These are phyloP conservation scores for Marisa cornuarietis DNA, from an alignment of 1,140 invertebrate species.

Conservation along the genomic window DNA sequence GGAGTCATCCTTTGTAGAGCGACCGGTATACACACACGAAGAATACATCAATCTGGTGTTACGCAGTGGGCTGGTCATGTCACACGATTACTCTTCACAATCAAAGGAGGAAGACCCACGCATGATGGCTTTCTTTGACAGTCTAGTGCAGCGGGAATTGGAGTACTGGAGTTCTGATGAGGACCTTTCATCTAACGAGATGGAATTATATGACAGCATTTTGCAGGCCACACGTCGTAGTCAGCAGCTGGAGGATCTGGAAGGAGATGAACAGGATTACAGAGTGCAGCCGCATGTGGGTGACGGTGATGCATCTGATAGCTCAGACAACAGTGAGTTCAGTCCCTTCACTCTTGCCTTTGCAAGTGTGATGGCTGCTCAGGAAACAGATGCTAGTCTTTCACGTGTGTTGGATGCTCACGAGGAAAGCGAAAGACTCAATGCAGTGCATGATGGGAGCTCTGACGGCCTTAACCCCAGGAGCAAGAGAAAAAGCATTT, in stretches of 20 bases:
- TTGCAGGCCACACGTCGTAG: slow-evolving; percentile 36
- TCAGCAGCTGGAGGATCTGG: background rate
- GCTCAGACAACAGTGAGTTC: slow-evolving; percentile 34
- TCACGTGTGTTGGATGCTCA: slow-evolving; percentile 19
- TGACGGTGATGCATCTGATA: slow-evolving; percentile 22
- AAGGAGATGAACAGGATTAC: background rate
- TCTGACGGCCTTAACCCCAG: slow-evolving; percentile 3
- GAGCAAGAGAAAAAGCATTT: slow-evolving; percentile 45
- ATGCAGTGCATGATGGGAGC: background rate
- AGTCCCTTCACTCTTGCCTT: slow-evolving; percentile 59
- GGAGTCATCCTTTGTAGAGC: slow-evolving; percentile 61
- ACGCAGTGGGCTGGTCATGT: slow-evolving; percentile 74
- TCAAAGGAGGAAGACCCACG: slow-evolving; percentile 88
- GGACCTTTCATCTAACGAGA: slow-evolving; percentile 45
- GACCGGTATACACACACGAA: slow-evolving; percentile 84
- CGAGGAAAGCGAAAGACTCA: slow-evolving; percentile 8
- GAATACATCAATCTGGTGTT: slow-evolving; percentile 87
- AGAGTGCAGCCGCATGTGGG: slow-evolving; percentile 17
- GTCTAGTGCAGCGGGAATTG: slow-evolving; percentile 87
- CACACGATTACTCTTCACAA: slow-evolving; percentile 76
- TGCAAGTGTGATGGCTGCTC: slow-evolving; percentile 53
- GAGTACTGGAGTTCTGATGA: slow-evolving; percentile 70
- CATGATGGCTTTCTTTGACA: slow-evolving; percentile 98
- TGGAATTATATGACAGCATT: slow-evolving; percentile 53
- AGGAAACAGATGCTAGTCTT: slow-evolving; percentile 31